Conservation (phyloP, 2,888 invertebrate genomes). For the Acanthosoma haemorrhoidale region DNA sequence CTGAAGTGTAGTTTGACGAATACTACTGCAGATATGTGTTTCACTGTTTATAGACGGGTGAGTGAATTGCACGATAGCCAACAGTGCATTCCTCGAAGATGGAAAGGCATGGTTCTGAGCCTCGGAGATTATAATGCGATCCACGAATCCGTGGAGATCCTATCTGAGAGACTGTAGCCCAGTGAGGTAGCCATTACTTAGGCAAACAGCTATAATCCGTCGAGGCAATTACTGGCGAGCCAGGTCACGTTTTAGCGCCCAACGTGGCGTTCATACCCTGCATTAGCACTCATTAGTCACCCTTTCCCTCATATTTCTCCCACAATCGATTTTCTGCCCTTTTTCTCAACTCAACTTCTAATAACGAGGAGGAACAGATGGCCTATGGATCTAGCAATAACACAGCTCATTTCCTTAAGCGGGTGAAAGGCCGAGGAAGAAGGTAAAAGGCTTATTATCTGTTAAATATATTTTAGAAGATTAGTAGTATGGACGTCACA, state of each 20-base stretch:
- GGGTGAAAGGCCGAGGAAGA: neutral
- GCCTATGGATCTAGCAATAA: neutral
- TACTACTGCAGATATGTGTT: too few relatives aligned
- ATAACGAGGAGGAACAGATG: neutral
- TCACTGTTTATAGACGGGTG: too few relatives aligned
- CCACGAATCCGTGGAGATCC: neutral
- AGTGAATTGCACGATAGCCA: too few relatives aligned
- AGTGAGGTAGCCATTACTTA: constrained; percentile 15
- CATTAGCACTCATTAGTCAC: neutral
- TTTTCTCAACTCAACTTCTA: neutral
- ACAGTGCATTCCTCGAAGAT: too few relatives aligned
- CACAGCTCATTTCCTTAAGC: neutral
- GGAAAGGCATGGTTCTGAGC: too few relatives aligned
- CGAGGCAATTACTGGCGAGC: constrained; percentile 8
- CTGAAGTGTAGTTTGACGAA: too few relatives aligned
- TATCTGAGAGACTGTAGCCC: neutral
- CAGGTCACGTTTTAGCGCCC: constrained; percentile 23
- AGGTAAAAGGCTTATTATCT: too few relatives aligned
- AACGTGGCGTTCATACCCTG: neutral
- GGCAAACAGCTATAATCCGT: constrained; percentile 7
- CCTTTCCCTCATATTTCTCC: constrained; percentile 4
- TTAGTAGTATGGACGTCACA: too few relatives aligned
- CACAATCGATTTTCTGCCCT: too few relatives aligned
- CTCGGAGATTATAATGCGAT: neutral
- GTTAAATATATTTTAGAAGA: too few relatives aligned